Evolutionary conservation across 2,797 vertebrate species (phyloP).

Genomic region (Acridotheres tristis): DNA sequence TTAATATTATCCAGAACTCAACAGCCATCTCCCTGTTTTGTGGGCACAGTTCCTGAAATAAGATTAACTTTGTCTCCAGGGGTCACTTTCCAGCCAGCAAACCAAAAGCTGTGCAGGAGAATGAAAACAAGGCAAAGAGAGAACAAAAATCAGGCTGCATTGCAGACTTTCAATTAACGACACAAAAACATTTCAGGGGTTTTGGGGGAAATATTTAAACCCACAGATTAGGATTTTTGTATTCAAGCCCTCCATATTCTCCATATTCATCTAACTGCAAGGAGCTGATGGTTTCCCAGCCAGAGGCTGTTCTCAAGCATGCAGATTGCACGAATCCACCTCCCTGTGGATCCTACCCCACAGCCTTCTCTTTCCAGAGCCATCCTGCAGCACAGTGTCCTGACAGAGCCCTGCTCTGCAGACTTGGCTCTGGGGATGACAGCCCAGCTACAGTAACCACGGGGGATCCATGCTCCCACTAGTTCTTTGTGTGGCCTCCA

Average conservation of each 20-base stretch:
- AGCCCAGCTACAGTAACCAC: not conserved
- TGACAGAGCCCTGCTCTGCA: not conserved
- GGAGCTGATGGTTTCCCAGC: not conserved
- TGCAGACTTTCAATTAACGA: not conserved
- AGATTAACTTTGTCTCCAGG: slow-evolving; percentile 44
- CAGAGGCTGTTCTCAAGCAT: fast-evolving
- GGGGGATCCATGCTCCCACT: not conserved
- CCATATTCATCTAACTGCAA: not conserved
- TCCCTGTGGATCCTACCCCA: not conserved
- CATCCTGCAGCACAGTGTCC: not conserved
- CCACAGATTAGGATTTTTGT: not conserved
- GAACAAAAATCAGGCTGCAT: not conserved
- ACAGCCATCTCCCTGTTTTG: not conserved
- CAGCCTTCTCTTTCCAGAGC: not conserved
- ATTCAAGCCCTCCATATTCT: not conserved
- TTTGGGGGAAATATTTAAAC: not conserved
- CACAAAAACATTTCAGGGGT: not conserved
- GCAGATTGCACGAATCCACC: not conserved
- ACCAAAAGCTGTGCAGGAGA: not conserved
- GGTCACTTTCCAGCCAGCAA: slow-evolving; percentile 34
- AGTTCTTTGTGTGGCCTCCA: not conserved
- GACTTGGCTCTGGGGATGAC: not conserved
- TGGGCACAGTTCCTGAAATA: slow-evolving; percentile 37
- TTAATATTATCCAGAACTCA: slow-evolving; percentile 22
- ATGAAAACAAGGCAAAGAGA: not conserved